Evolutionary conservation across 2,888 invertebrate species (phyloP).

Genomic region (Tenthredo scrophulariae): DNA sequence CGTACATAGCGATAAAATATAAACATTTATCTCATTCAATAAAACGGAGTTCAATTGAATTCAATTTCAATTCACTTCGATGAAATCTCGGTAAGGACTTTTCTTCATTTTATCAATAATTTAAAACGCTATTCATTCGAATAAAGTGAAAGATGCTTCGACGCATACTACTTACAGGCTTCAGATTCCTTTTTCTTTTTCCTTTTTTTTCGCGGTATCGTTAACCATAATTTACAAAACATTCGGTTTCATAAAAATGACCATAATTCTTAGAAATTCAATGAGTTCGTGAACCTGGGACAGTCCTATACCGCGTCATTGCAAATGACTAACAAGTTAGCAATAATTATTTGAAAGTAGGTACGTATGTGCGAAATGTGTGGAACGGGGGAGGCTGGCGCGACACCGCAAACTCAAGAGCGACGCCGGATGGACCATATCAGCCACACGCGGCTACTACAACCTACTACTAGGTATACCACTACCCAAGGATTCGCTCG

Average conservation of each 20-base stretch:
- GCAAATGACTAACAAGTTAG: background rate
- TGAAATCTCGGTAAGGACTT: background rate
- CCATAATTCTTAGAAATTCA: background rate
- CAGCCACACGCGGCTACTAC: constrained; percentile 26
- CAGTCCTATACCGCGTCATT: background rate
- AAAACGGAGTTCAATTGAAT: constrained; percentile 12
- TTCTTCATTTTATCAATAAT: background rate
- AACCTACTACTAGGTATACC: constrained; percentile 5
- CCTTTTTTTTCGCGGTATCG: background rate
- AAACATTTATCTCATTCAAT: constrained; percentile 4
- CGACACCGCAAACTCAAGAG: constrained; percentile 15
- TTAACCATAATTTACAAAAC: background rate
- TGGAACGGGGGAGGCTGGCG: background rate
- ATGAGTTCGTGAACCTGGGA: background rate
- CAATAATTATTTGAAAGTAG: background rate
- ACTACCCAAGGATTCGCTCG: constrained; percentile 35
- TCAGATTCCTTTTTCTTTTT: background rate
- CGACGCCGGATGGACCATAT: constrained; percentile 53
- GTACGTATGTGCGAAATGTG: background rate
- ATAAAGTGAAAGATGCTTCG: background rate
- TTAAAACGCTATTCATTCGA: background rate
- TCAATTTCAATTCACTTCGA: background rate
- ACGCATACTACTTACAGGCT: background rate
- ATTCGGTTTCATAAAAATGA: background rate
- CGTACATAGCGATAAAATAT: background rate